Evolutionary conservation across 2,113 vertebrate species (phyloP).

Genomic region (Siniperca knerii): DNA sequence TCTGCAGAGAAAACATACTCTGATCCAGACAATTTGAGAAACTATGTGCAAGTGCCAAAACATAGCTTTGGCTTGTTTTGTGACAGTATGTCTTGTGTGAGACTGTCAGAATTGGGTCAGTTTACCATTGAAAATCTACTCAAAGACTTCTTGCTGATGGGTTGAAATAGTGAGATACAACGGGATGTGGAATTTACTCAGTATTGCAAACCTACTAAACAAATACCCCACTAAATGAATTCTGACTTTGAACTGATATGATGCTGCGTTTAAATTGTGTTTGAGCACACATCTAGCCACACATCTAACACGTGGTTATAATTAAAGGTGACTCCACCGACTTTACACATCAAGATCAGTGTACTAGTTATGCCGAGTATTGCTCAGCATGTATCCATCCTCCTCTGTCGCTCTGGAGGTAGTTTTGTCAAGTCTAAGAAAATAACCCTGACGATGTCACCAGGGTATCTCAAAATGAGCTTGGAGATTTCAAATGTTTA

Average conservation of each 20-base stretch:
- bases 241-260: not conserved
- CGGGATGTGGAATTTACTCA: conserved; percentile 30
- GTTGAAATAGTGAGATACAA: conserved; percentile 49
- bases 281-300: not conserved
- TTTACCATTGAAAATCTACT: conserved; percentile 59
- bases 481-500: too few relatives aligned
- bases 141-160: conserved; percentile 46
- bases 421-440: not conserved
- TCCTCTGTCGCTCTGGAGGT: not conserved
- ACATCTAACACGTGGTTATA: not conserved
- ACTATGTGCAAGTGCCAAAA: conserved; percentile 64
- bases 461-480: too few relatives aligned
- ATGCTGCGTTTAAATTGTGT: not conserved
- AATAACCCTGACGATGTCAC: not conserved
- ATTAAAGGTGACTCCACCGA: not conserved
- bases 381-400: not conserved
- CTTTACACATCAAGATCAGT: too few relatives aligned
- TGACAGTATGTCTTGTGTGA: conserved; percentile 59
- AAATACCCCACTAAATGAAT: not conserved
- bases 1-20: conserved; percentile 68
- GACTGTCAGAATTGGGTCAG: conserved; percentile 78
- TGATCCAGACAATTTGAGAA: conserved; percentile 70
- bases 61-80: conserved; percentile 58
- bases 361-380: too few relatives aligned
- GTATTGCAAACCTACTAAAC: conserved; percentile 15